Percentiles rank a stretch among this genome's conserved stretches.
These are phyloP conservation scores for Lucilia sericata DNA, from an alignment of 1,140 invertebrate species.

Conservation along the genomic window DNA sequence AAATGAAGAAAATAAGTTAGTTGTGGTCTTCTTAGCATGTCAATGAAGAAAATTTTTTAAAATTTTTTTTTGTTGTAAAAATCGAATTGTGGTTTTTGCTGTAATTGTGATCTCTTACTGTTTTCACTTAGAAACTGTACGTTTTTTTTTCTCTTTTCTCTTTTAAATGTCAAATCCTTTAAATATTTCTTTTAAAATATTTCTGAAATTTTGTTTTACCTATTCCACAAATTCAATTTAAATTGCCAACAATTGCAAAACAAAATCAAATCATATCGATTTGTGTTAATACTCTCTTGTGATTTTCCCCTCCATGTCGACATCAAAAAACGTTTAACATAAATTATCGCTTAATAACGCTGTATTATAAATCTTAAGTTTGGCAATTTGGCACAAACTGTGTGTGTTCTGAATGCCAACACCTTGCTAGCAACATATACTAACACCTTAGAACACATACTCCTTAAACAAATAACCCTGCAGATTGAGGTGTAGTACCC, in stretches of 20 bases:
- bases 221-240: background rate
- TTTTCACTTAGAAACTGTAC: no score
- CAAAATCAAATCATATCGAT: conserved; percentile 8
- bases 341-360: conserved; percentile 22
- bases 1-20: background rate
- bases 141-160: no score
- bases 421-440: background rate
- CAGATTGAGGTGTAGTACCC: no score
- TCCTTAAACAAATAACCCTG: no score
- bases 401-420: background rate
- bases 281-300: background rate
- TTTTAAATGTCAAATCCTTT: no score
- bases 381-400: conserved; percentile 23
- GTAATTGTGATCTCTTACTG: no score
- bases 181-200: no score
- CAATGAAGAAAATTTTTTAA: no score
- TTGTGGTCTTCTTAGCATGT: no score
- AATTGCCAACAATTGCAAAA: background rate
- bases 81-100: no score
- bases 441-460: background rate
- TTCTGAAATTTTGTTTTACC: no score
- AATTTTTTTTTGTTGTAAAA: no score
- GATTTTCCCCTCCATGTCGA: background rate
- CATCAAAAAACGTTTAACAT: conserved; percentile 23
- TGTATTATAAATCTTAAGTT: conserved; percentile 20